These are phyloP conservation scores for Thumatha senex DNA, from an alignment of 2,888 invertebrate genomes.

Conservation along the genomic window DNA sequence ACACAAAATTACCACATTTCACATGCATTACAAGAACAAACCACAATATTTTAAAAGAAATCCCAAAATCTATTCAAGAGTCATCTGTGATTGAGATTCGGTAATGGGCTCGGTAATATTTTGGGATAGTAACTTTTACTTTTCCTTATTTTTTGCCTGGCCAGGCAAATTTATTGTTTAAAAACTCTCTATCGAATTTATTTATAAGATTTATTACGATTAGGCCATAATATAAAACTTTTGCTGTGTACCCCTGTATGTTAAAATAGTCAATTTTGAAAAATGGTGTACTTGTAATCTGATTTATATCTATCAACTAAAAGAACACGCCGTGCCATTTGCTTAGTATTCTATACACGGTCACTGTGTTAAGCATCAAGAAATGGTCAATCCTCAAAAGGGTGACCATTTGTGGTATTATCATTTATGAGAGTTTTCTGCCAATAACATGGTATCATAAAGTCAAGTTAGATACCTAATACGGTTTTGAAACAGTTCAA, in stretches of 20 bases:
- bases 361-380: no score
- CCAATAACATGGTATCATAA: no score
- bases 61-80: constrained; percentile 15
- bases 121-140: constrained; percentile 20
- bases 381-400: no score
- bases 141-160: constrained; percentile 30
- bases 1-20: constrained; percentile 12
- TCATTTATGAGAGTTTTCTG: no score
- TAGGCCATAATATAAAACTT: constrained; percentile 9
- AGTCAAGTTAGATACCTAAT: no score
- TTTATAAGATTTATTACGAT: constrained; percentile 30
- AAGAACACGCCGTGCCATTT: no score
- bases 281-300: no score
- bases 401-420: no score
- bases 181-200: constrained; percentile 21
- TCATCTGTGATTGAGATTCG: constrained; percentile 33
- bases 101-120: constrained; percentile 35
- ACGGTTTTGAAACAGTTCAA: no score
- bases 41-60: constrained; percentile 5
- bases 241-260: not conserved
- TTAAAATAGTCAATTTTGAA: not conserved
- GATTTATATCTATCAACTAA: no score
- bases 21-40: constrained; percentile 5
- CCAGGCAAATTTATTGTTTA: constrained; percentile 22
- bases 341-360: no score